Conservation (phyloP, 2,888 invertebrate species). For the Platerodrilus igneus region DNA sequence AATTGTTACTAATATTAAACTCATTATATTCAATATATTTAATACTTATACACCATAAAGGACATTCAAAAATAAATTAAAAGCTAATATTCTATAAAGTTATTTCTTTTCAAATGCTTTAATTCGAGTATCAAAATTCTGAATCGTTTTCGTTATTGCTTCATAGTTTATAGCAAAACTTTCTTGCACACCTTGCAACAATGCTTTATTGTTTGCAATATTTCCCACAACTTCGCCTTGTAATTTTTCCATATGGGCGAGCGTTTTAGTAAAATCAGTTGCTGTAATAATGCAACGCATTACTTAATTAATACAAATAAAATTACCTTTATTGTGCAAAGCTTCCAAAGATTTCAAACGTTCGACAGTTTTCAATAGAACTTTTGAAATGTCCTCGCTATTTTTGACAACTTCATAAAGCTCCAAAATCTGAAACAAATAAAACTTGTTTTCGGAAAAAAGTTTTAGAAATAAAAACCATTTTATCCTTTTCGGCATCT, state of each 20-base stretch:
- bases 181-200: constrained; percentile 74
- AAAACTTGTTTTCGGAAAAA: neutral
- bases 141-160: constrained; percentile 70
- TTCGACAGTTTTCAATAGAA: constrained; percentile 75
- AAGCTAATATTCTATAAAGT: too few relatives aligned
- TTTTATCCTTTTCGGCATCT: constrained; percentile 53
- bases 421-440: constrained; percentile 63
- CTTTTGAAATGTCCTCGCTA: constrained; percentile 74
- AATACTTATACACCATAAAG: too few relatives aligned
- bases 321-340: constrained; percentile 85
- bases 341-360: constrained; percentile 82
- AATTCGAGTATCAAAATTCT: constrained; percentile 69
- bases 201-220: constrained; percentile 71
- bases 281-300: constrained; percentile 55
- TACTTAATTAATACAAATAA: constrained; percentile 7
- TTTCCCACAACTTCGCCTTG: constrained; percentile 68
- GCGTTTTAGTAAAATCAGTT: constrained; percentile 78
- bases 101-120: constrained; percentile 55
- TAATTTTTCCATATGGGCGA: constrained; percentile 73
- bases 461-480: constrained; percentile 43
- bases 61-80: too few relatives aligned
- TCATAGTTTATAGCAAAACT: constrained; percentile 76
- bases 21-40: too few relatives aligned
- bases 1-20: too few relatives aligned
- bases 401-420: constrained; percentile 84